A percentile compares a stretch with the other conserved stretches of the same genome.
phyloP scores from a whole-genome alignment of 2,797 vertebrate genomes.

The Buceros bicornis region DNA sequence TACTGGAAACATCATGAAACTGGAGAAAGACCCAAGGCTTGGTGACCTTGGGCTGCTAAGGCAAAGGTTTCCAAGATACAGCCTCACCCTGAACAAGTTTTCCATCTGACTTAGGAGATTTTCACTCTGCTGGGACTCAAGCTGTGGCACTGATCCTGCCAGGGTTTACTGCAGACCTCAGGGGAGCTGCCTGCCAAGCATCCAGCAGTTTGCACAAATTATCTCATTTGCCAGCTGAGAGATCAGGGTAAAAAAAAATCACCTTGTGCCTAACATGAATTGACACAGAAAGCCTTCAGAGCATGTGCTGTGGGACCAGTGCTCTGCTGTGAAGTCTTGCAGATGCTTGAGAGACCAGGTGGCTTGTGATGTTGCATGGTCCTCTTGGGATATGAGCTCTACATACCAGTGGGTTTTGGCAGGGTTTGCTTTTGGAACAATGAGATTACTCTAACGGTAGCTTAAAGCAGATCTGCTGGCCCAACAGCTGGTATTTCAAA shows the following conservation, averaged over 20 bases:
- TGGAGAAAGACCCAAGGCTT: neutral
- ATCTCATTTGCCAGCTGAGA: neutral
- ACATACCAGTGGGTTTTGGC: neutral
- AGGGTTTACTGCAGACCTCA: fast-evolving
- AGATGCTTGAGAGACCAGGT: neutral
- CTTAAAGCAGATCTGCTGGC: neutral
- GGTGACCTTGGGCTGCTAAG: neutral
- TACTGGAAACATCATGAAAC: neutral
- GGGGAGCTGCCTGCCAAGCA: neutral
- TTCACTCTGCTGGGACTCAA: neutral
- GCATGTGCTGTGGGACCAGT: neutral
- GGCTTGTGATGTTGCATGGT: neutral
- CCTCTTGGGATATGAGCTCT: neutral
- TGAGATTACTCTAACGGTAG: neutral
- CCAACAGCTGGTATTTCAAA: neutral
- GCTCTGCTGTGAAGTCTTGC: neutral
- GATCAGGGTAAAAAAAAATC: neutral
- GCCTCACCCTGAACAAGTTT: neutral
- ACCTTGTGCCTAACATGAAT: neutral
- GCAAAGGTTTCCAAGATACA: neutral
- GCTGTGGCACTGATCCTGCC: neutral
- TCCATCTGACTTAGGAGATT: neutral
- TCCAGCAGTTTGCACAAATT: neutral
- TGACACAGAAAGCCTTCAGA: neutral
- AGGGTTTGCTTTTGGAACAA: neutral